A percentile compares a stretch with the other conserved stretches of the same genome.
phyloP scores from a whole-genome alignment of 2,797 vertebrate species.

The Acanthornis magna region DNA sequence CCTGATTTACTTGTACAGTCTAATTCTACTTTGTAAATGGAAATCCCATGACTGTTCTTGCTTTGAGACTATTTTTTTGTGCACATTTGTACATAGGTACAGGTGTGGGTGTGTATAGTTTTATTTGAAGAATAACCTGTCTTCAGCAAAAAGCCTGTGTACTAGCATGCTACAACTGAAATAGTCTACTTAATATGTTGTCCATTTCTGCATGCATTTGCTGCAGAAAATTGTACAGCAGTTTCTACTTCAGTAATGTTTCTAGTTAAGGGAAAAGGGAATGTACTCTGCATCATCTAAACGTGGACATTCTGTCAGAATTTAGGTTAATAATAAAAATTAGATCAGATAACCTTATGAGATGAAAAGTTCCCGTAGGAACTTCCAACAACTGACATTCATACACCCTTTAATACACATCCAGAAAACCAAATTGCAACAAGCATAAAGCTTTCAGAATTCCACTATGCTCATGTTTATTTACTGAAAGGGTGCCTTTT shows the following conservation, averaged over 20 bases:
- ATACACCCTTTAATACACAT: neutral
- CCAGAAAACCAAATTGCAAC: neutral
- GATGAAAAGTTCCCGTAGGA: accelerated
- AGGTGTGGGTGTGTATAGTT: neutral
- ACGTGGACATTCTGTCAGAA: neutral
- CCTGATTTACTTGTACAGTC: neutral
- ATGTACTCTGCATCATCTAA: neutral
- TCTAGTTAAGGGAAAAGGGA: neutral
- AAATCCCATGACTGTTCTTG: neutral
- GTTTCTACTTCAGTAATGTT: neutral
- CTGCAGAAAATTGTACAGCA: neutral
- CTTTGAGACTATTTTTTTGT: neutral
- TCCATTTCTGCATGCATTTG: neutral
- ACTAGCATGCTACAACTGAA: neutral
- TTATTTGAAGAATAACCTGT: neutral
- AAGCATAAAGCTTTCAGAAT: neutral
- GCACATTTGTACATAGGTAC: accelerated
- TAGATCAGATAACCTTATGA: neutral
- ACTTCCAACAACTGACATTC: neutral
- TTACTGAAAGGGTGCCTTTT: neutral
- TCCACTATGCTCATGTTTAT: neutral
- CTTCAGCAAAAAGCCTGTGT: neutral
- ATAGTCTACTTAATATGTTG: neutral
- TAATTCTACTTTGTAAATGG: neutral
- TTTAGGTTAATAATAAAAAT: neutral